Evolutionary conservation across 2,113 vertebrate genomes (phyloP), one percentile per base, ranked within the genome.

Genomic region (Oncorhynchus mykiss): DNA sequence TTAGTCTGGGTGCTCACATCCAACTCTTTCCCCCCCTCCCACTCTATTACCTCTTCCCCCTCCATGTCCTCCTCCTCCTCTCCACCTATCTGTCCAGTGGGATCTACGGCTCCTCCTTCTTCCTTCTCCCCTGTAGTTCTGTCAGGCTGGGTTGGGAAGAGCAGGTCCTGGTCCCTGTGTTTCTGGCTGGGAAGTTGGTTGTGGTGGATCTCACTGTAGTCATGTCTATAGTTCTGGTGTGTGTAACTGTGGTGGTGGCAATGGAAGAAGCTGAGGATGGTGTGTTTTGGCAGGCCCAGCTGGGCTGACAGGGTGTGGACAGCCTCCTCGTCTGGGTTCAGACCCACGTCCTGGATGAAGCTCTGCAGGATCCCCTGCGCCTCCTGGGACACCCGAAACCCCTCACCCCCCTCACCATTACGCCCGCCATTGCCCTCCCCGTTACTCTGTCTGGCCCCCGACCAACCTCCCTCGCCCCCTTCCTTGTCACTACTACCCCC

Each of bases 261-360:
- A 90, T 95, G 96, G 91, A 99, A 98, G 94, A 98, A 99, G 90
- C 94, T 95, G 81, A 96, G 95, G 90, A 99, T 97, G 88, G 94
- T 95, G 89, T 96, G 95, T 90, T 95, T 97, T 88, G 96, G 95
- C 34, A 99, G 93, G 81, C 96, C 97, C 22, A 99, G 95, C 83
- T 99, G 97, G 73, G 96, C 96, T 0, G 97, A 97, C 86, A 98
- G 94, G 78, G 97, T 99, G 92, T 98, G 96, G 87, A 99, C 91
- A 51, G 96, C 97, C 91, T 99, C 97, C 84, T 98, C 96, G 3
- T 98, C 96, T 0, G 97, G 97, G 88, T 98, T 94, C 45, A 96
- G 95, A 67, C 97, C 97, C 51, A 98, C 97, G 0, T 99, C 96
- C 86, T 96, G 96, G 24, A 97, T 96, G 91, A 99, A 99, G 82